Evolutionary conservation across 1,140 invertebrate genomes (phyloP), one percentile per base, ranked within the genome.

Genomic region (Drosophila cardini): DNA sequence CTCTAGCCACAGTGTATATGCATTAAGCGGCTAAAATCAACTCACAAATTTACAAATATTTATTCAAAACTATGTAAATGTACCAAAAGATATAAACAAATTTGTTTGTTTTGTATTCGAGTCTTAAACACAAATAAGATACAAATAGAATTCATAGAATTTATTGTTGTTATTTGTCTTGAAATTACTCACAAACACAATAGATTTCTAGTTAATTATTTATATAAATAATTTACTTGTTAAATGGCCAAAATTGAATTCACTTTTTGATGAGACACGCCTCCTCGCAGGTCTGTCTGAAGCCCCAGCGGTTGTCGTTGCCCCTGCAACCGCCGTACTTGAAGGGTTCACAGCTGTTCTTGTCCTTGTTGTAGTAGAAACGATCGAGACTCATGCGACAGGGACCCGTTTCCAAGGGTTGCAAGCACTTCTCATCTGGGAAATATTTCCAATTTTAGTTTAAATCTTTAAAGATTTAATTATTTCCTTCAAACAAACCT

Each of bases 311-410:
- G 89, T 98, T 97, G 32, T 93, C 93, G 90, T 97, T 97, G 7
- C 96, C 96, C 13, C 94, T 94, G 79, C 96, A 97, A 10, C 96
- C 96, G 1, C 96, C 95, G 84, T 96, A 98, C 50, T 95, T 95
- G 84, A 98, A 98, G 60, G 94, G 64, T 40, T 91, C 79, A 16
- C 90, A 91, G 13, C 40, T 7, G 9, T 91, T 90, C 5, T 74
- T 87, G 16, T 90, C 71, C 55, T 85, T 71, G 40, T 91, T 91
- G 36, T 87, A 91, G 46, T 91, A 91, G 15, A 30, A 91, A 16
- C 90, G 71, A 5, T 86, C 84, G 30, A 91, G 68, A n/a, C 32
- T 86, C 90, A 91, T 91, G 40, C 87, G 90, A 46, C 90, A 91
- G 2, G 90, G 90, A 15, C 90, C 90, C 1, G 50, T 42, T 18